Conservation (phyloP, 2,888 invertebrate species). For the Hydrotaea cyrtoneurina region DNA sequence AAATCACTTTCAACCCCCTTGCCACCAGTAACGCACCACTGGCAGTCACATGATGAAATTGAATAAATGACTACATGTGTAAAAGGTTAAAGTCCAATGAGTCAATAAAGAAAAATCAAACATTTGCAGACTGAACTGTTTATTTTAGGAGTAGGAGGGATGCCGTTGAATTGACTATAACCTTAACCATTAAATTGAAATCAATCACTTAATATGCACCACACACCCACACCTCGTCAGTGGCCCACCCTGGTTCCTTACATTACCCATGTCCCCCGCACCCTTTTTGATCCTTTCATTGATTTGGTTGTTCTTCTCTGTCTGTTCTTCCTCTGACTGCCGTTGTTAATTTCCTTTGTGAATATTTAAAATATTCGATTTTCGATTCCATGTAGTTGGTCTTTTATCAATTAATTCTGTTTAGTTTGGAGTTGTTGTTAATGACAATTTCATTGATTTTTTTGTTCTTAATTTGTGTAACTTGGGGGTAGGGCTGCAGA, state of each 20-base stretch:
- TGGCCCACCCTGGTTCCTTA: neutral
- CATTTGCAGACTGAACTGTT: neutral
- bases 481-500: neutral
- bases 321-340: neutral
- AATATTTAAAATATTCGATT: slow-evolving; percentile 45
- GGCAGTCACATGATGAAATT: neutral
- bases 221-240: neutral
- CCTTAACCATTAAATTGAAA: slow-evolving; percentile 52
- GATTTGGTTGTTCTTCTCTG: neutral
- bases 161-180: neutral
- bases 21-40: neutral
- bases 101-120: neutral
- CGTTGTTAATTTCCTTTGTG: slow-evolving; percentile 41
- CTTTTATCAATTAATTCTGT: slow-evolving; percentile 45
- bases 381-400: neutral
- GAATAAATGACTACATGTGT: neutral
- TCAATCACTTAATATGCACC: slow-evolving; percentile 57
- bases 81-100: neutral
- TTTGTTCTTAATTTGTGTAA: slow-evolving; percentile 33
- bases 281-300: neutral
- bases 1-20: neutral
- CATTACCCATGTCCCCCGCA: neutral
- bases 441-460: slow-evolving; percentile 64
- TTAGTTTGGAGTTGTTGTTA: slow-evolving; percentile 53
- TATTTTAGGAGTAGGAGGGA: neutral